Base-by-base conservation (phyloP, 2,113 vertebrate species). In the Phyllopteryx taeniolatus region DNA sequence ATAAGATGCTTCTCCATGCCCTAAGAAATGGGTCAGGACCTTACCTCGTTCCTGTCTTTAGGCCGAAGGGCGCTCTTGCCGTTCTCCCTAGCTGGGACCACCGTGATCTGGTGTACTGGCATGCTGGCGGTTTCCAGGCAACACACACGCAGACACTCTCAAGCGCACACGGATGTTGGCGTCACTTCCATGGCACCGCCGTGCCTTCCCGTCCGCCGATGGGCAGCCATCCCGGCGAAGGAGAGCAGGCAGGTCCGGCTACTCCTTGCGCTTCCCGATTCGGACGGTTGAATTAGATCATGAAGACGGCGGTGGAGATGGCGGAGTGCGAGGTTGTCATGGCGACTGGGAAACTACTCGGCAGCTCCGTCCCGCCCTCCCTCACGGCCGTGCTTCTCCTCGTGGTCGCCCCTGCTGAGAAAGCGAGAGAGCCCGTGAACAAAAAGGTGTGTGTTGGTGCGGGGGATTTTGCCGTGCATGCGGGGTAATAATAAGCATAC, bases 41-140 rank as follows among this genome's bases (percentile, higher is more conserved):
- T 95, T 93, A 96, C 96, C 94, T 98, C 93, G 0, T 84, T 94
- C 91, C 94, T 96, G 89, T 95, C 94, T 94, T 93, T 96, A 84
- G 93, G 93, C 89, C 90, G 94, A 88, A 92, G 84, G 76, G 92
- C 87, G 71, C 88, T 94, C 91, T 93, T 94, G 88, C 92, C 93
- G 88, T 93, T 90, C 85, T 96, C 94, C 88, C 85, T 92, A 0
- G 90, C 90, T 22, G 96, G 96, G 86, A 95, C 94, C 91, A 98
- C 94, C 63, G 94, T 95, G 87, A 95, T 98, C 93, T 96, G 94
- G 73, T 96, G 95, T 80, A 96, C 87, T 74, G 96, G 95, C 96
- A 98, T 98, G 80, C 72, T 92, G 12, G 93, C 78, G 79, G 84
- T 88, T 85, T 81, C 84, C 79, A 78, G 65, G 85, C 53, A 56